A percentile compares a stretch with the other conserved stretches of the same genome.
These are phyloP conservation scores for Ceriagrion tenellum DNA, from an alignment of 2,888 invertebrate genomes.

Conservation along the genomic window DNA sequence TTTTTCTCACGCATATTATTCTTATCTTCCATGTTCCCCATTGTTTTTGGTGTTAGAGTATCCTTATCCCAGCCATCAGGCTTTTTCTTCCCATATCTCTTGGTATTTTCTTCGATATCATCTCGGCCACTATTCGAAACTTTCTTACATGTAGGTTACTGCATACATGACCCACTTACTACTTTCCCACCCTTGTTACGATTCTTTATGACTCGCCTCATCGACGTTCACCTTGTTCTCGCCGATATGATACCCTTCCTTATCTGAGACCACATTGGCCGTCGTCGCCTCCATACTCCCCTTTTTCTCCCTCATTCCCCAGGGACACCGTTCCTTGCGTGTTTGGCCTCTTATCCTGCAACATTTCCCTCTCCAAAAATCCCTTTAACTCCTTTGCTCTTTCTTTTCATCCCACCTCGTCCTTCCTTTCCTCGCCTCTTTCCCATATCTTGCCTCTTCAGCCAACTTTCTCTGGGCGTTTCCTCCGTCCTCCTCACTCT, in stretches of 20 bases:
- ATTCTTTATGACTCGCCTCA: not conserved
- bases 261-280: slow-evolving; percentile 1
- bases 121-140: not conserved
- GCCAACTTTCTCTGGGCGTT: too few relatives aligned
- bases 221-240: not conserved
- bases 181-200: not conserved
- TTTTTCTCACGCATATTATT: not conserved
- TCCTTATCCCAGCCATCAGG: not conserved
- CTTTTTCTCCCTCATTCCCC: not conserved
- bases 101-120: not conserved
- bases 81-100: not conserved
- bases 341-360: slow-evolving; percentile 3
- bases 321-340: not conserved
- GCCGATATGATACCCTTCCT: not conserved
- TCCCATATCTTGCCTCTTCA: too few relatives aligned
- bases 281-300: not conserved
- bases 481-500: not conserved
- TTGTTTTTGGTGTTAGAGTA: not conserved
- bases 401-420: not conserved
- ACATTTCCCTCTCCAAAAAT: not conserved
- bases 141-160: not conserved
- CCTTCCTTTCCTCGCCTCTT: not conserved
- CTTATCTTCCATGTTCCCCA: not conserved
- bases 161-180: not conserved
- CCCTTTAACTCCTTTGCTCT: slow-evolving; percentile 1